Evolutionary conservation across 1,140 invertebrate genomes (phyloP), one percentile per base, ranked within the genome.

Genomic region (Saccostrea echinata): DNA sequence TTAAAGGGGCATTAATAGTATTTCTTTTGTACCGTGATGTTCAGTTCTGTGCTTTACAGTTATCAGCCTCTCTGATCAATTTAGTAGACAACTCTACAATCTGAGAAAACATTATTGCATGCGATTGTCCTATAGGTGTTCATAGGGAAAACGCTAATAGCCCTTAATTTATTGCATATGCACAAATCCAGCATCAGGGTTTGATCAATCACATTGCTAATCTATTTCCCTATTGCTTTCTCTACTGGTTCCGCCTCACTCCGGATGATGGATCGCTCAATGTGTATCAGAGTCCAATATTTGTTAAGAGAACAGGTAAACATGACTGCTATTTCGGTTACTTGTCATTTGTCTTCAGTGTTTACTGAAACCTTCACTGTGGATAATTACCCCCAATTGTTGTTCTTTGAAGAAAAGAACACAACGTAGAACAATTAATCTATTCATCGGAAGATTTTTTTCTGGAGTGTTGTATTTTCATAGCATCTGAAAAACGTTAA

Each of bases 261-360:
- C 24, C 68, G 1, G 12, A 2, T 76, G 68, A 76, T 76, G 27
- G 30, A 76, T 76, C 27, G 68, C 27, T 76, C 68, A 16, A 1
- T 16, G 68, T 24, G 68, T 76, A 76, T 76, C 68, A 27, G 24
- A 27, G 68, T 76, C 68, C 68, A 76, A 76, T 76, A 76, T 76
- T 76, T 76, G 30, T 33, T 11, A 27, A 27, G 16, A 76, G 30
- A 76, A 27, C 68, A 76, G 24, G 68, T 76, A 76, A 76, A 76
- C 68, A 76, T 76, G 30, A 76, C 30, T 76, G 68, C 68, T 76
- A 76, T 76, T 76, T 76, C 68, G 68, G 27, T 76, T 76, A 33
- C 68, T 76, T 33, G 30, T 76, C 68, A 76, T 76, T 76, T 30
- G 68, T 76, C 68, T 76, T 76, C 68, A 18, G 27, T 76, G 68